Evolutionary conservation across 2,113 vertebrate genomes (phyloP), one percentile per base, ranked within the genome.

Genomic region (Sylvietta virens): DNA sequence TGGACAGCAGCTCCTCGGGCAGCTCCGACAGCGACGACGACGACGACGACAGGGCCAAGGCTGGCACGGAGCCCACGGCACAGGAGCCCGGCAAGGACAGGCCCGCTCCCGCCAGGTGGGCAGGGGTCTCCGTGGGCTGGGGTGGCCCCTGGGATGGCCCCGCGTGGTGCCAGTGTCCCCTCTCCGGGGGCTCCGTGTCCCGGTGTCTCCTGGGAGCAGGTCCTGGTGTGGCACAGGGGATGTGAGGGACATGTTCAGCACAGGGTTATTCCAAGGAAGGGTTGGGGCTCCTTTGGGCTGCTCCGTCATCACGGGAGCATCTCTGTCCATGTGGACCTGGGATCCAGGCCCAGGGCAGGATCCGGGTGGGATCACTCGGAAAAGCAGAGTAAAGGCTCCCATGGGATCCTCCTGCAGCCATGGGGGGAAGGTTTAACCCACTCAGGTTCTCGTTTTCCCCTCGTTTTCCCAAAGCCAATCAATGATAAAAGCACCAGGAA

Each of bases 1-100:
- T 98, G 1, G 98, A 99, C 98, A 98, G 98, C 97, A 98, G 98
- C 97, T 99, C 98, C 87, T 98, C 98, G 0, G 98, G 98, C 6
- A 98, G 98, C 60, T 99, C 98, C 0, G 98, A 98, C 95, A 98
- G 98, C 2, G 97, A 98, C 23, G 98, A 99, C 6, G 98, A 99
- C 6, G 98, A 98, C 0, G 95, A 98, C 50, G 98, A 98, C 39
- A 98, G 97, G 48, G 95, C 88, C 0, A 93, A 88, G 3, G 95
- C 90, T 1, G 22, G 95, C 88, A 93, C 88, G 0, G 98, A 97
- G 54, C 69, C 97, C 37, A 57, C 94, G 3, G 96, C 97, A 70
- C 98, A 97, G 95, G 98, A 85, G 47, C 97, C 97, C 35, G 96
- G 98, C 78, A 97, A 97, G 4, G 98, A 98, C 97, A 98, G 97